These are phyloP conservation scores for Siniperca undulata DNA, from an alignment of 2,797 vertebrate genomes.

Conservation along the genomic window DNA sequence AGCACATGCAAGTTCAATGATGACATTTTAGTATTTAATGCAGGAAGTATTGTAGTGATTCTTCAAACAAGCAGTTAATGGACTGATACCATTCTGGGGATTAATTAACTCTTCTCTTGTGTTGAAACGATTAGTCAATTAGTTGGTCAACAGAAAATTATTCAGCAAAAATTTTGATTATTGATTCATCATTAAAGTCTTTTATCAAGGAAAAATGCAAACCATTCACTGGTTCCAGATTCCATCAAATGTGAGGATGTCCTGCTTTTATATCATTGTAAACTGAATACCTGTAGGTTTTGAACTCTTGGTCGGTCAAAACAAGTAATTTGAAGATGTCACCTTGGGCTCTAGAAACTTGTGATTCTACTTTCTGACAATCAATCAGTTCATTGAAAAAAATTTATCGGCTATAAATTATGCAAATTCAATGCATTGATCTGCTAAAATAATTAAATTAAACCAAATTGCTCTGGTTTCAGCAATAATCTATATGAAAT, in stretches of 20 bases:
- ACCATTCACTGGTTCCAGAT: not conserved
- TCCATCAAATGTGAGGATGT: not conserved
- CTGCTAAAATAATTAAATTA: not conserved
- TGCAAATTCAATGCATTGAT: not conserved
- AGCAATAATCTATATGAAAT: not conserved
- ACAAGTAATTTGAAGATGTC: not conserved
- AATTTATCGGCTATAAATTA: not conserved
- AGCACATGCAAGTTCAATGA: slow-evolving; percentile 7
- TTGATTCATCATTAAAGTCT: not conserved
- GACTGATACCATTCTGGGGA: not conserved
- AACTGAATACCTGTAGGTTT: not conserved
- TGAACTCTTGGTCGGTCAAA: not conserved
- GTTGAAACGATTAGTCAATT: not conserved
- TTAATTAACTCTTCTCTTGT: not conserved
- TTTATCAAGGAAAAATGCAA: not conserved
- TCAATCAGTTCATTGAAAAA: not conserved
- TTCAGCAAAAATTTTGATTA: not conserved
- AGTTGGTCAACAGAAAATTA: not conserved
- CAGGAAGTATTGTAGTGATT: not conserved
- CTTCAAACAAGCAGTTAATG: not conserved
- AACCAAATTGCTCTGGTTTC: not conserved
- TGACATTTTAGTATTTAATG: slow-evolving; percentile 29
- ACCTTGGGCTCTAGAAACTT: not conserved
- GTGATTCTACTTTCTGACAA: not conserved
- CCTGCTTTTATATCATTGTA: not conserved